phyloP scores from a whole-genome alignment of 2,797 vertebrate species.

The Cephalopachus bancanus region DNA sequence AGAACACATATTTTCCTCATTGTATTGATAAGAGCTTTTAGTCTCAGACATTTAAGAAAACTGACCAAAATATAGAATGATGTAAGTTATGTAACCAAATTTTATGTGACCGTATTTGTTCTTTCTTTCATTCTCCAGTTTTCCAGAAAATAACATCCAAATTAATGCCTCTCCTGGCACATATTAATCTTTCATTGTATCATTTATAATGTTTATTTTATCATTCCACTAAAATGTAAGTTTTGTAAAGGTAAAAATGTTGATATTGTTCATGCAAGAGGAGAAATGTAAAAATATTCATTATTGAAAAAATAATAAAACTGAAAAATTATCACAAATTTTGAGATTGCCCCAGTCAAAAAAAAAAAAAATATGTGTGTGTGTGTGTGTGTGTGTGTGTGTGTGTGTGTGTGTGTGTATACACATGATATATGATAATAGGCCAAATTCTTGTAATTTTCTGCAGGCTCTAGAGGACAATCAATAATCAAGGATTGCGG shows the following conservation, averaged over 20 bases:
- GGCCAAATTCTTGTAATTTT: background rate
- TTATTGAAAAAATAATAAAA: background rate
- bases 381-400: too few relatives aligned
- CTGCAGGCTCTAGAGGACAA: background rate
- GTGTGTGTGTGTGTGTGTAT: too few relatives aligned
- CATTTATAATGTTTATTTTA: conserved; percentile 16
- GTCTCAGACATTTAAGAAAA: conserved; percentile 12
- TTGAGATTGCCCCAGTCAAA: background rate
- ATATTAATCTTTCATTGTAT: conserved; percentile 23
- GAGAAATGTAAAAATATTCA: conserved; percentile 14
- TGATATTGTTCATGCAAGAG: background rate
- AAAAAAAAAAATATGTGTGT: background rate
- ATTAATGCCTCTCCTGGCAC: background rate
- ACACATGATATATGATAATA: background rate
- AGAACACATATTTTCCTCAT: background rate
- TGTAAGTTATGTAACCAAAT: background rate
- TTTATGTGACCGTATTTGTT: background rate
- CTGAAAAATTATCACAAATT: conserved; percentile 23
- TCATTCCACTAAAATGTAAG: background rate
- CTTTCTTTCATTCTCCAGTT: background rate
- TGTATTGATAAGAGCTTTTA: conserved; percentile 5
- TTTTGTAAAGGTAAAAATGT: conserved; percentile 27
- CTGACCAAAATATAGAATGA: background rate
- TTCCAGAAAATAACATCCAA: background rate
- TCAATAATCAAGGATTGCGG: conserved; percentile 1